phyloP scores from a whole-genome alignment of 2,888 invertebrate species.

The Drosophila hawaiiensis region DNA sequence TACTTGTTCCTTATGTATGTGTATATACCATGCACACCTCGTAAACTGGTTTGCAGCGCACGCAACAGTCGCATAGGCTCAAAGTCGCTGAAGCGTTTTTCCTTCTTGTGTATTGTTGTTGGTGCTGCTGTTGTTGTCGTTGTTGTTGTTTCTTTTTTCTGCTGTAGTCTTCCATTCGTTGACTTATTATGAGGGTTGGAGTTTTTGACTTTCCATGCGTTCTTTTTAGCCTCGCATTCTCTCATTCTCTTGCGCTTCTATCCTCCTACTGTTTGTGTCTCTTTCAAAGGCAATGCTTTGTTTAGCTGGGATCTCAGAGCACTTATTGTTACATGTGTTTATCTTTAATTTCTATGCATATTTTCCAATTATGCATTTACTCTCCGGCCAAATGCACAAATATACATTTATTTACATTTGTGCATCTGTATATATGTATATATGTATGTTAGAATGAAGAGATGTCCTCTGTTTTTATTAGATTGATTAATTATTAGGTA shows the following conservation, averaged over 20 bases:
- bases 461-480: conserved; percentile 28
- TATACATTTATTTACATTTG: neutral
- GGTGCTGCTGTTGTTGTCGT: conserved; percentile 56
- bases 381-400: conserved; percentile 18
- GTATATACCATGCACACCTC: neutral
- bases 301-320: conserved; percentile 68
- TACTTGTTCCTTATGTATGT: neutral
- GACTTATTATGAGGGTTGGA: conserved; percentile 76
- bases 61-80: conserved; percentile 40
- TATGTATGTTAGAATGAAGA: conserved; percentile 2
- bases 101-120: conserved; percentile 53
- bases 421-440: neutral
- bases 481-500: conserved; percentile 27
- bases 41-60: conserved; percentile 55
- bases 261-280: conserved; percentile 43
- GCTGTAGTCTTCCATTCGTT: conserved; percentile 73
- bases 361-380: conserved; percentile 68
- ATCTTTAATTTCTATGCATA: conserved; percentile 70
- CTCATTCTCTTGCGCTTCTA: conserved; percentile 49
- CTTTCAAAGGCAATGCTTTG: conserved; percentile 74
- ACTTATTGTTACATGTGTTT: conserved; percentile 76
- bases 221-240: conserved; percentile 55
- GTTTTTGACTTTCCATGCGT: conserved; percentile 72
- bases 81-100: conserved; percentile 44
- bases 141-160: conserved; percentile 58